Base-by-base conservation (phyloP, 2,888 invertebrate genomes). In the Psylliodes chrysocephalus region DNA sequence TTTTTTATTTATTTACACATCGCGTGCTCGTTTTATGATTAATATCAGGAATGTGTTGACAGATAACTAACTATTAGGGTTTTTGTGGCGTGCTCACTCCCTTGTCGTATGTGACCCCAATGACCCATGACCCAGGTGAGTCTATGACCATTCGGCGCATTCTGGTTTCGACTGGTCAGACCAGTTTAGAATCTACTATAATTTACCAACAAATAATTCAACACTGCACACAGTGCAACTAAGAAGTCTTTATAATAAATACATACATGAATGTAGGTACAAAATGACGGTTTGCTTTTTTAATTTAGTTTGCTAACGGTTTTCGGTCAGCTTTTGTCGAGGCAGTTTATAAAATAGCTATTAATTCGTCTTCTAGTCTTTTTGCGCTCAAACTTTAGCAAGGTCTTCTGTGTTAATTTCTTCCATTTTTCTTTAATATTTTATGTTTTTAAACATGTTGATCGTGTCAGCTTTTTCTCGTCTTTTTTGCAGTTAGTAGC, bases 11-110 rank as follows among this genome's bases (percentile, higher is more conserved):
- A 55, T 67, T 68, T 68, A 64, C 55, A 49, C 51, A 51, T 33
- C 55, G 47, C 10, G 25, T 14, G 14, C 40, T 49, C 70, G 64
- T 54, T 69, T 61, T 79, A 81, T 82, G 82, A 82, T 82, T 82
- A 81, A 82, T 82, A 82, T 82, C 82, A 66, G 79, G 73, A 75
- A 79, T 82, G 82, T 82, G 82, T 82, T 82, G 82, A 82, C 82
- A 82, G 79, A 77, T 79, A 77, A 80, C 78, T 79, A 65, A 79
- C 79, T 80, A 82, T 81, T 82, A 81, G 81, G 81, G 82, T 78
- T 79, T 80, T 79, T 82, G 82, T 74, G 82, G 82, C 81, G 75
- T 82, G 82, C 81, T 82, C 82, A 81, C 82, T 81, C 82, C 82
- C 81, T 78, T 81, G 80, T 81, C 75, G 72, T 73, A 69, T 63